Evolutionary conservation across 1,140 invertebrate genomes (phyloP), one percentile per base, ranked within the genome.

Genomic region (Leptonema lineaticorne): DNA sequence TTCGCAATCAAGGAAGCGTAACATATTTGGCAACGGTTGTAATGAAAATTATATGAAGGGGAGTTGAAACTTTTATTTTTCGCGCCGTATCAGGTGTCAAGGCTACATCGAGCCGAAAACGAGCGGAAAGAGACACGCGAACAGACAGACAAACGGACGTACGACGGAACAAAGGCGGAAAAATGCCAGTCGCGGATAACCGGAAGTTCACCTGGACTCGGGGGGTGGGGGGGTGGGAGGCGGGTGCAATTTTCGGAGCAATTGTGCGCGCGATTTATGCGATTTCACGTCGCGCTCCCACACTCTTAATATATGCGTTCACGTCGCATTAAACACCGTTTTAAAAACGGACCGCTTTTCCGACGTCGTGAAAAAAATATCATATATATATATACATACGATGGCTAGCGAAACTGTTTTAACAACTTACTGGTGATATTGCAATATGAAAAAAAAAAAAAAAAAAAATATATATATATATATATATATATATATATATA

Each of bases 241-340:
- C 2, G 37, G 11, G 37, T 41, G 24, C 50, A 53, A 62, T 62
- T 62, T 62, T 62, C 22, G 24, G 26, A 1, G 41, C 59, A 46
- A 46, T 62, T 62, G 59, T 62, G 59, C 33, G 27, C 26, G 62
- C 62, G 62, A 64, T 64, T 64, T 64, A 46, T 50, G 45, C 24
- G 29, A 64, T 62, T 29, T n/a, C 58, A 11, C 37, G n/a, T n/a
- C n/a, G n/a, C n/a, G n/a, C n/a, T n/a, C n/a, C n/a, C n/a, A n/a
- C n/a, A n/a, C n/a, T n/a, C n/a, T n/a, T 41, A 41, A 41, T 41
- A 20, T 30, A 20, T 14, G 50, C 20, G 24, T 53, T 20, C 20
- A 24, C n/a, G 53, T 28, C 53, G 28, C 57, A 16, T 59, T 59
- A 30, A 26, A 53, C 50, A 24, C 24, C 1, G 50, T 8, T 53